A percentile compares a stretch with the other conserved stretches of the same genome.
Evolutionary conservation across 2,113 vertebrate genomes (phyloP).

Genomic region (Pampusana beccarii): DNA sequence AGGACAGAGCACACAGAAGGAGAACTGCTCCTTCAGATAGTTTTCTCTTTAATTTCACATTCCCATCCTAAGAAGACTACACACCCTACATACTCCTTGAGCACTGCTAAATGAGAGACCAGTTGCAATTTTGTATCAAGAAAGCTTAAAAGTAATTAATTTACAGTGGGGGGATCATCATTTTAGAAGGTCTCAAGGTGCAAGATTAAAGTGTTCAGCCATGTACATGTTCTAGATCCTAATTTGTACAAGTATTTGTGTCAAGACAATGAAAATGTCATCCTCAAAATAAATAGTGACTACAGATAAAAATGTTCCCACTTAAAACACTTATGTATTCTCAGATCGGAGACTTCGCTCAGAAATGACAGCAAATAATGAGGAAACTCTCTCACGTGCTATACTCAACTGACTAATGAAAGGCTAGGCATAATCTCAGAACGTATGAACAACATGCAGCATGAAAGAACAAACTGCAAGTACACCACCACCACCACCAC

Average conservation of each 20-base stretch:
- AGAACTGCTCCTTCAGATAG: not conserved
- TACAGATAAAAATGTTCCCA: not conserved
- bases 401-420: not conserved
- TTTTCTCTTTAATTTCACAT: not conserved
- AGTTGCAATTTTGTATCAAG: not conserved
- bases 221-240: not conserved
- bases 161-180: not conserved
- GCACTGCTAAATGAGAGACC: not conserved
- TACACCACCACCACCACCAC: too few species aligned
- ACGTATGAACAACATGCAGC: rapidly evolving
- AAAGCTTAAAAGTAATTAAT: not conserved
- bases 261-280: not conserved
- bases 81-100: not conserved
- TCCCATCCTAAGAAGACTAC: not conserved
- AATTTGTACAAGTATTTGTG: not conserved
- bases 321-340: not conserved
- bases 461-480: not conserved
- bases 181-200: not conserved
- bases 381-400: not conserved
- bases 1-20: not conserved
- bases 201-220: not conserved
- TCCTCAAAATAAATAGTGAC: not conserved
- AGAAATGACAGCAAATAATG: not conserved
- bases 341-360: not conserved
- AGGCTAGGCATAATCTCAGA: not conserved